Evolutionary conservation across 2,113 vertebrate species (phyloP).

Genomic region (Microtus pennsylvanicus): DNA sequence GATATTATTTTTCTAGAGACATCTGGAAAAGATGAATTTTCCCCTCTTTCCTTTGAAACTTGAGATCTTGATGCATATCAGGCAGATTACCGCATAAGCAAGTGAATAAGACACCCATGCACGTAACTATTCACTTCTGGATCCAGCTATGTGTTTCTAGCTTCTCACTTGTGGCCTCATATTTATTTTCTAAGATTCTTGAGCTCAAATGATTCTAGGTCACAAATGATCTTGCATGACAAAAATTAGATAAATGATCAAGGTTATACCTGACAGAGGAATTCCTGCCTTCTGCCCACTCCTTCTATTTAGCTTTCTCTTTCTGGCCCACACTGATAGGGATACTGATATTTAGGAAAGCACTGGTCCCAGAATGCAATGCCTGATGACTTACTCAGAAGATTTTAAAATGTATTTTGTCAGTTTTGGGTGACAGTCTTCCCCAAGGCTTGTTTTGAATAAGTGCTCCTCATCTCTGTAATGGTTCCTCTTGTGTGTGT

Average conservation of each 20-base stretch:
- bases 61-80: conserved; percentile 10
- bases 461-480: background rate
- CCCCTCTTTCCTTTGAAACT: conserved; percentile 1
- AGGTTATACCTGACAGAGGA: background rate
- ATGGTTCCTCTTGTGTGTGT: background rate
- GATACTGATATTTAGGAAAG: background rate
- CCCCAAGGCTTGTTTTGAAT: background rate
- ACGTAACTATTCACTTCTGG: background rate
- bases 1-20: background rate
- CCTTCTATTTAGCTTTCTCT: background rate
- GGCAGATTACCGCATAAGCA: conserved; percentile 60
- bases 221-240: background rate
- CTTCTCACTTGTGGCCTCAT: conserved; percentile 35
- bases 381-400: background rate
- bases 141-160: conserved; percentile 13
- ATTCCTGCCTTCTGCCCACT: background rate
- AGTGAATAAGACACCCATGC: background rate
- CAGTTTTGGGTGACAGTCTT: conserved; percentile 8
- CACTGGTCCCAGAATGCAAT: background rate
- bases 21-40: background rate
- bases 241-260: background rate
- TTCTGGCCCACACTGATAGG: background rate
- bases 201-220: background rate
- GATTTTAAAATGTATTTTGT: background rate
- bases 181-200: background rate